Percentiles rank a stretch among this genome's conserved stretches.
Conservation (phyloP, 1,140 invertebrate species). For the Euschistus heros region DNA sequence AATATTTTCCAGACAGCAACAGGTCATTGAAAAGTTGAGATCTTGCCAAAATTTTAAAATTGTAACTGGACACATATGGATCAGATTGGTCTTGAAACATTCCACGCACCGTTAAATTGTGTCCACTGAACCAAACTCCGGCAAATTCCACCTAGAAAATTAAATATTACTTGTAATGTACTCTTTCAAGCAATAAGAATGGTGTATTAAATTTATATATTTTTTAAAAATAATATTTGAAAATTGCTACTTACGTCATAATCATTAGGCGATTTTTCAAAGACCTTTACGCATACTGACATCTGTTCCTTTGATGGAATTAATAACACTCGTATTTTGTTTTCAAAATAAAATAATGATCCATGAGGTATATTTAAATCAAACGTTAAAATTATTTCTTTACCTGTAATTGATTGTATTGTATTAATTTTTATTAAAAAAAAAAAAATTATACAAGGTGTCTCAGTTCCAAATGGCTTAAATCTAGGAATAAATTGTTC, state of each 20-base stretch:
- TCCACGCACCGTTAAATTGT: conserved; percentile 53
- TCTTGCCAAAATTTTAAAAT: conserved; percentile 53
- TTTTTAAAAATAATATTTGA: not conserved
- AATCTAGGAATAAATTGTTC: too few species aligned
- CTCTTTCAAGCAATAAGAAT: not conserved
- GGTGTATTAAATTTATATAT: not conserved
- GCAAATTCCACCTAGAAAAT: conserved; percentile 46
- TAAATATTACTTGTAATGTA: not conserved
- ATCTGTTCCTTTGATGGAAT: conserved; percentile 50
- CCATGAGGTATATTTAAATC: conserved; percentile 43
- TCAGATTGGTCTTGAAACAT: conserved; percentile 59
- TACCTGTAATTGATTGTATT: conserved; percentile 36
- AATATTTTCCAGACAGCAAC: conserved; percentile 45
- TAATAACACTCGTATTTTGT: conserved; percentile 47
- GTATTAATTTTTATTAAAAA: too few species aligned
- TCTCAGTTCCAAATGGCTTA: too few species aligned
- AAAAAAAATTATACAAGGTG: too few species aligned
- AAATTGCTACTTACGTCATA: conserved; percentile 41
- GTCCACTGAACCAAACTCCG: conserved; percentile 67
- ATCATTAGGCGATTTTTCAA: conserved; percentile 42
- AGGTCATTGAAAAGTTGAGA: conserved; percentile 59
- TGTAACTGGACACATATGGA: conserved; percentile 45
- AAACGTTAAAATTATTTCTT: conserved; percentile 45
- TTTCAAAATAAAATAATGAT: conserved; percentile 44
- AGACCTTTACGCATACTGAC: conserved; percentile 42